phyloP scores from a whole-genome alignment of 2,888 invertebrate species.

The Oxystoma pomonae region DNA sequence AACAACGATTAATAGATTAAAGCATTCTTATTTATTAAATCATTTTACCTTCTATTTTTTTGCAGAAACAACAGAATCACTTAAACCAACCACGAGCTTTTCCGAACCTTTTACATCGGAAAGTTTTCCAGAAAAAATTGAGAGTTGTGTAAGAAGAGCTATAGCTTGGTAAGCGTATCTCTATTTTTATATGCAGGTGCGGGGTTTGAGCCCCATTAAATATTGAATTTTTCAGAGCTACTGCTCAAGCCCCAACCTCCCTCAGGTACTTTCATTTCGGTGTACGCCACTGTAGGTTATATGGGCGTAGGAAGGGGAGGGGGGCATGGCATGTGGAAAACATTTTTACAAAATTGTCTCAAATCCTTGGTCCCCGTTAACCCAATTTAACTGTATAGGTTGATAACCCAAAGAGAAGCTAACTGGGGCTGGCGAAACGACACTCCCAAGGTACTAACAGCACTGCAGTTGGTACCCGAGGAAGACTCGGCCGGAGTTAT shows the following conservation, averaged over 20 bases:
- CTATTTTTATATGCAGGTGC: constrained; percentile 21
- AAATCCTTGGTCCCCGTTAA: no score
- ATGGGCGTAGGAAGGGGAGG: no score
- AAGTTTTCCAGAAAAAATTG: constrained; percentile 11
- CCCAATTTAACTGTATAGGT: constrained; percentile 54
- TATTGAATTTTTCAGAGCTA: no score
- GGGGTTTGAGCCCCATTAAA: constrained; percentile 1
- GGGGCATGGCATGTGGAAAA: no score
- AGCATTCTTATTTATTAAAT: no score
- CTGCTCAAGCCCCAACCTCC: no score
- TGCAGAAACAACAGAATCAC: constrained; percentile 29
- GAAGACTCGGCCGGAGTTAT: constrained; percentile 43
- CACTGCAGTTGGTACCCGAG: constrained; percentile 61
- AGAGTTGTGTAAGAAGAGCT: constrained; percentile 17
- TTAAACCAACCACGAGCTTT: constrained; percentile 23
- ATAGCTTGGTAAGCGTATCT: constrained; percentile 8
- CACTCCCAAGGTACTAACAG: constrained; percentile 77
- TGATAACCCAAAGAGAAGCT: constrained; percentile 49
- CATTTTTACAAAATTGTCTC: no score
- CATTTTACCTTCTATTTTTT: constrained; percentile 1
- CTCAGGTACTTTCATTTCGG: no score
- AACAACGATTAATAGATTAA: no score
- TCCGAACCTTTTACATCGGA: constrained; percentile 16
- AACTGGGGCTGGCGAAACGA: constrained; percentile 84
- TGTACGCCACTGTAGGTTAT: no score